phyloP scores from a whole-genome alignment of 2,797 vertebrate species.

The Anisognathus igniventris region DNA sequence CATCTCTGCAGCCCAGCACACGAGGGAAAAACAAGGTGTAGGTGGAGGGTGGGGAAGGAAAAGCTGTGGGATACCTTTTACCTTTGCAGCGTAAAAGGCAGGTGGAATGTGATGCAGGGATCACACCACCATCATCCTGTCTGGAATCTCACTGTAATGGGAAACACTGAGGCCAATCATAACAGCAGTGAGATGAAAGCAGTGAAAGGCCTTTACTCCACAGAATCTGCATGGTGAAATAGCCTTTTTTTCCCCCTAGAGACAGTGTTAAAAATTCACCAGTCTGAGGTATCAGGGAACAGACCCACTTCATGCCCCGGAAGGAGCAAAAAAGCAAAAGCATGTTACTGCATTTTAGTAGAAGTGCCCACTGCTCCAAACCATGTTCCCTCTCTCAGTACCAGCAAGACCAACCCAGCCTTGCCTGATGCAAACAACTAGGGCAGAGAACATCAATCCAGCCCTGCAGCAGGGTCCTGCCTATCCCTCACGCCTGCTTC shows the following conservation, averaged over 20 bases:
- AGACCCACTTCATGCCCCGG: neutral
- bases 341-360: neutral
- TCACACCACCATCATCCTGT: neutral
- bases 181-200: neutral
- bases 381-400: accelerated
- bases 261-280: neutral
- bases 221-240: neutral
- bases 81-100: neutral
- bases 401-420: neutral
- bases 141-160: neutral
- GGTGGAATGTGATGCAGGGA: neutral
- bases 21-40: neutral
- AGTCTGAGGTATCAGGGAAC: neutral
- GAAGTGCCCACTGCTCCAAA: neutral
- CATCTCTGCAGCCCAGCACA: neutral
- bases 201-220: neutral
- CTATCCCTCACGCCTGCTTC: accelerated
- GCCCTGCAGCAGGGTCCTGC: neutral
- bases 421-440: neutral
- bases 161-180: neutral
- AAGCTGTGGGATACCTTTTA: neutral
- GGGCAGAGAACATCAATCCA: neutral
- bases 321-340: neutral
- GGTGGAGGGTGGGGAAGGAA: neutral
- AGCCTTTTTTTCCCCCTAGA: neutral